phyloP scores from a whole-genome alignment of 2,888 invertebrate species.

The Oligia strigilis region DNA sequence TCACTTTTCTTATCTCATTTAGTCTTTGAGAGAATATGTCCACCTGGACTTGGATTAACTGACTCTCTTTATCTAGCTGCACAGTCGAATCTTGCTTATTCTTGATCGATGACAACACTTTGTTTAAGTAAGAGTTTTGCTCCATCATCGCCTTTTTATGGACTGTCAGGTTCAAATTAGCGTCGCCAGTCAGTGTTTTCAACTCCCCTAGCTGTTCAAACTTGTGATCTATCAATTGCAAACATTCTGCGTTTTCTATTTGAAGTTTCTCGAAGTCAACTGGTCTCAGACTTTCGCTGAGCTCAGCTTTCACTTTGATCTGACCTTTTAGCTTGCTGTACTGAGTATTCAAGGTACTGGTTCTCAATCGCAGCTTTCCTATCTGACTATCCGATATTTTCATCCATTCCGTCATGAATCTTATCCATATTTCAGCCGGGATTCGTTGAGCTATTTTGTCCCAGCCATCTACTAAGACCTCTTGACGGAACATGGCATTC shows the following conservation, averaged over 20 bases:
- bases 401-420: constrained; percentile 92
- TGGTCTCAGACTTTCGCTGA: constrained; percentile 90
- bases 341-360: constrained; percentile 89
- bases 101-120: constrained; percentile 82
- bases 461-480: constrained; percentile 88
- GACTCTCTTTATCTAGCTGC: constrained; percentile 83
- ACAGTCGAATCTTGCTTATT: constrained; percentile 81
- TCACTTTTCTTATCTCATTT: constrained; percentile 80
- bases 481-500: constrained; percentile 85
- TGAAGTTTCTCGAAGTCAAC: constrained; percentile 92
- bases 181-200: constrained; percentile 91
- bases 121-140: constrained; percentile 84
- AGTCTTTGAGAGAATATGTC: constrained; percentile 79
- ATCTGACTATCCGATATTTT: constrained; percentile 89
- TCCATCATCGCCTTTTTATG: constrained; percentile 90
- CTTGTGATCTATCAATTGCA: constrained; percentile 89
- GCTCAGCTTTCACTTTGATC: constrained; percentile 89
- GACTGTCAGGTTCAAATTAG: constrained; percentile 89
- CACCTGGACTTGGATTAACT: constrained; percentile 81
- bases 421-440: constrained; percentile 91
- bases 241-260: constrained; percentile 91
- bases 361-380: constrained; percentile 91
- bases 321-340: constrained; percentile 89
- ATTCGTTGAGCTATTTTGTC: constrained; percentile 91
- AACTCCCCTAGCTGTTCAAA: constrained; percentile 87